Evolutionary conservation across 2,888 invertebrate species (phyloP).

Genomic region (Napeogenes inachia): DNA sequence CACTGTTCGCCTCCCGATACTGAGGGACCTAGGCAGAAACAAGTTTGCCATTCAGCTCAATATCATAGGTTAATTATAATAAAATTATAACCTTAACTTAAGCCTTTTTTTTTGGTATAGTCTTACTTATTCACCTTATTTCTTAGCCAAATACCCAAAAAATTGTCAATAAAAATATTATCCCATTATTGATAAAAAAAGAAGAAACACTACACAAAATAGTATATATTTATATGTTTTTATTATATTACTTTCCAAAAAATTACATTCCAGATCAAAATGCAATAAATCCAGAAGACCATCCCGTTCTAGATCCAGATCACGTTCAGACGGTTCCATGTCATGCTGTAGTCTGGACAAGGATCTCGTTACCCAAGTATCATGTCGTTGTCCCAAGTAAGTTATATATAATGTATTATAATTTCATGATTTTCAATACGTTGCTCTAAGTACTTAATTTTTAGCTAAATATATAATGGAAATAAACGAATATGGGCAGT

Average conservation of each 20-base stretch:
- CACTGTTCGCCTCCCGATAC: conserved; percentile 34
- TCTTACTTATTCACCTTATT: background rate
- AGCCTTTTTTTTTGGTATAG: background rate
- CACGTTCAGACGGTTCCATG: conserved; percentile 43
- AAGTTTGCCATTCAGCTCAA: conserved; percentile 71
- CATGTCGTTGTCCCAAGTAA: conserved; percentile 39
- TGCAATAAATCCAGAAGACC: conserved; percentile 39
- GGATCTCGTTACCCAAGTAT: conserved; percentile 27
- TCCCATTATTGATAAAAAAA: background rate
- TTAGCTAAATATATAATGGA: too few relatives aligned
- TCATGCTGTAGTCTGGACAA: conserved; percentile 48
- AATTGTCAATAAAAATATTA: background rate
- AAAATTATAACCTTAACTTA: background rate
- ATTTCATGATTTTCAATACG: too few relatives aligned
- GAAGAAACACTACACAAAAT: background rate
- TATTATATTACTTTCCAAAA: conserved; percentile 30
- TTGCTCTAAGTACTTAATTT: too few relatives aligned
- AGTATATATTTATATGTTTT: too few relatives aligned
- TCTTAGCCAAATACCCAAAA: too few relatives aligned
- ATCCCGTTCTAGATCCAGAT: conserved; percentile 41
- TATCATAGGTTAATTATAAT: conserved; percentile 60
- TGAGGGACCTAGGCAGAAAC: conserved; percentile 52
- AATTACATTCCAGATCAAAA: conserved; percentile 43
- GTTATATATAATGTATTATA: conserved; percentile 1
- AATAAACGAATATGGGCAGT: too few relatives aligned